Evolutionary conservation across 2,113 vertebrate species (phyloP), one percentile per base, ranked within the genome.

Genomic region (Xenotilapia flavipinnis): DNA sequence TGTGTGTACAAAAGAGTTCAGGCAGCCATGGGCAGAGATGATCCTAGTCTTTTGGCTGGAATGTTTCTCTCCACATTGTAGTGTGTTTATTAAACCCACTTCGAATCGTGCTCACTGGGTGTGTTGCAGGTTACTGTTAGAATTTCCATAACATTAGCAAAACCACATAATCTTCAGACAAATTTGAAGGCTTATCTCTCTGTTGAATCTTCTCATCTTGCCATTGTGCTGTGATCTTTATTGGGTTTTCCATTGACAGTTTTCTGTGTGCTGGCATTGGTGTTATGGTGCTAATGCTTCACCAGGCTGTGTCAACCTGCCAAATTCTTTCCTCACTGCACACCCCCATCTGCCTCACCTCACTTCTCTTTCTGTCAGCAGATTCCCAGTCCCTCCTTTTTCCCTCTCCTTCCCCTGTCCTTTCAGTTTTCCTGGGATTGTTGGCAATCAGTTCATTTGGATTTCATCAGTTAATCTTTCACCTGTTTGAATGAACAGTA

Each of bases 91-190:
- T 33, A 33, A 33, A 33, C 7, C 33, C 33, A 0, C 33, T 33
- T 33, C 0, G 7, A 33, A 33, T 33, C 33, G 0, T 0, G 7
- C 33, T 33, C 33, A 33, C 33, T 33, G 33, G 33, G 33, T 33
- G 33, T 33, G 1, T 33, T 33, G 33, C 33, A 33, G 33, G 33
- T 33, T 33, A 33, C 33, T 33, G 33, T 33, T 33, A 33, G 0
- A 33, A 33, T 33, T 33, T 33, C 33, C 33, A 33, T 33, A 33
- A 33, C 33, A 33, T 33, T 33, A 33, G 33, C 13, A 26, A 26
- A 56, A 6, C 11, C 12, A 26, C 12, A 56, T 42, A 42, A 42
- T 42, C 40, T 13, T 42, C 3, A 42, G 5, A 42, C 40, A 42
- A 10, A 40, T 40, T 5, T 40, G 38, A 40, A 11, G 10, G 38